Conservation (phyloP, 2,888 invertebrate species). For the Marasmarcha lunaedactyla region DNA sequence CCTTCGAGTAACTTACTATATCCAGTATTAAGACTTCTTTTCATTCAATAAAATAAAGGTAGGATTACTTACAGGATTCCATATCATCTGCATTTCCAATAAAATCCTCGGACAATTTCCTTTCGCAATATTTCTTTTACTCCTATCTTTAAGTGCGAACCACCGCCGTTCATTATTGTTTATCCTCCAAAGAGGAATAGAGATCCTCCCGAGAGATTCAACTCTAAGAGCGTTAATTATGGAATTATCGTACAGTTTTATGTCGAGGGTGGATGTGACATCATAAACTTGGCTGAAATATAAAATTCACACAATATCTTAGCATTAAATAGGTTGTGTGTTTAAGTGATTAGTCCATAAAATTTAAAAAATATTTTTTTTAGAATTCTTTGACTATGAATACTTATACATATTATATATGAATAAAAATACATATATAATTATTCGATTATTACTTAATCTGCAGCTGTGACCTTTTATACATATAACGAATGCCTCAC, state of each 20-base stretch:
- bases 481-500: no score
- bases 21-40: no score
- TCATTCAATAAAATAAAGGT: no score
- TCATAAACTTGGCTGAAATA: constrained; percentile 49
- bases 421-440: no score
- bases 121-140: constrained; percentile 34
- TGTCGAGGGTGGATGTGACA: constrained; percentile 42
- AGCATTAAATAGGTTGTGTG: no score
- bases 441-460: no score
- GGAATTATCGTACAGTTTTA: constrained; percentile 42
- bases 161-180: constrained; percentile 36
- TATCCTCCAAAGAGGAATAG: constrained; percentile 46
- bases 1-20: no score
- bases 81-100: constrained; percentile 42
- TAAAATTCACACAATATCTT: constrained; percentile 3
- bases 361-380: no score
- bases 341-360: no score
- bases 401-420: no score
- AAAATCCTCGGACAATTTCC: constrained; percentile 51
- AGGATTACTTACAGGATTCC: constrained; percentile 56
- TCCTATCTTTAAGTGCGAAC: constrained; percentile 48
- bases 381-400: no score
- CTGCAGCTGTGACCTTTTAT: no score
- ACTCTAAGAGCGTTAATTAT: constrained; percentile 24
- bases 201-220: constrained; percentile 40